A percentile compares a stretch with the other conserved stretches of the same genome.
Evolutionary conservation across 1,140 invertebrate species (phyloP).

Genomic region (Hycleus phaleratus): DNA sequence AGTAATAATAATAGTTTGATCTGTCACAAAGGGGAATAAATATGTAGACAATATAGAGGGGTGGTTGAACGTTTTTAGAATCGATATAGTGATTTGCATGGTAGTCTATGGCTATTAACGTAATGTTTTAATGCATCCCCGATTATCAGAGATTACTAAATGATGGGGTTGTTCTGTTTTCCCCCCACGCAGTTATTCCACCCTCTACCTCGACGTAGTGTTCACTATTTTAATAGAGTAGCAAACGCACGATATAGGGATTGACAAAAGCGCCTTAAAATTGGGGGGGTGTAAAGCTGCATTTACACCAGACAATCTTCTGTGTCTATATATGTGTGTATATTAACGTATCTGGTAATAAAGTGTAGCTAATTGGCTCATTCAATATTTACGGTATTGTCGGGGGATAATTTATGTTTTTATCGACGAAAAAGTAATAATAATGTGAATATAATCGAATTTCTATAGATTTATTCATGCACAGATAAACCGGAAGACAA

Average conservation of each 20-base stretch:
- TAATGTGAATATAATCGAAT: neutral
- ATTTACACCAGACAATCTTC: neutral
- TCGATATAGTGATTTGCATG: conserved; percentile 17
- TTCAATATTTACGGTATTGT: neutral
- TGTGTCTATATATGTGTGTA: neutral
- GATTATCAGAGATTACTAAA: conserved; percentile 33
- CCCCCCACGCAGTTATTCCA: too few relatives aligned
- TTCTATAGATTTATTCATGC: neutral
- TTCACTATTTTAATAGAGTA: conserved; percentile 27
- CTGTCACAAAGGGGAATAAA: too few relatives aligned
- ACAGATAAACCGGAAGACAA: neutral
- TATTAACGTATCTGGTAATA: neutral
- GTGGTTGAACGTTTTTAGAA: neutral
- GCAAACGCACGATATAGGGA: conserved; percentile 16
- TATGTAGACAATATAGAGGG: too few relatives aligned
- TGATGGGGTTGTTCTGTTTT: conserved; percentile 28
- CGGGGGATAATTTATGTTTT: neutral
- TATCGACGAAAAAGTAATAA: neutral
- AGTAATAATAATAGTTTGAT: too few relatives aligned
- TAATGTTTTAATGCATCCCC: conserved; percentile 34
- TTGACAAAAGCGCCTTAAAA: conserved; percentile 25
- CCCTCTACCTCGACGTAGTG: too few relatives aligned
- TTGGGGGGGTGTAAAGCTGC: conserved; percentile 22
- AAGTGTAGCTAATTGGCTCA: conserved; percentile 1
- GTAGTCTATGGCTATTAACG: conserved; percentile 27